A percentile compares a stretch with the other conserved stretches of the same genome.
phyloP scores from a whole-genome alignment of 2,888 invertebrate genomes.

The Hypomecis punctinalis region DNA sequence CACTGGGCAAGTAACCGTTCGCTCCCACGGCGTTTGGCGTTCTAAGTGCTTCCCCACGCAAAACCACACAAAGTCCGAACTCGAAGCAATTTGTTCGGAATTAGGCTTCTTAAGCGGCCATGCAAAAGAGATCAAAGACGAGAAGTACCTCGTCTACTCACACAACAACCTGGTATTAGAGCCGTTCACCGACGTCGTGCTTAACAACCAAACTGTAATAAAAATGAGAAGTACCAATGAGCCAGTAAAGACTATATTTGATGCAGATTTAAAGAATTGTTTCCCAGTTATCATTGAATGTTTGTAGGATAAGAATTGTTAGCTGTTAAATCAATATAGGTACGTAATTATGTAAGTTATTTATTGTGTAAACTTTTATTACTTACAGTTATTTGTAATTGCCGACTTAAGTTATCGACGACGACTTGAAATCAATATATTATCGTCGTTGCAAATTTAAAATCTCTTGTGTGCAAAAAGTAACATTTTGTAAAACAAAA shows the following conservation, averaged over 20 bases:
- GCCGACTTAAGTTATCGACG: too few relatives aligned
- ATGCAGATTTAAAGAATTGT: constrained; percentile 62
- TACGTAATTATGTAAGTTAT: constrained; percentile 1
- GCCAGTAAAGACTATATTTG: constrained; percentile 64
- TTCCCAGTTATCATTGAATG: constrained; percentile 81
- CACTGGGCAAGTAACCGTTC: constrained; percentile 88
- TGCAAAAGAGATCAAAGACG: constrained; percentile 69
- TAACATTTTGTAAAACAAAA: too few relatives aligned
- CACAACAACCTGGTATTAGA: constrained; percentile 66
- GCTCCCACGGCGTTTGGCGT: constrained; percentile 89
- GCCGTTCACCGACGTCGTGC: constrained; percentile 65
- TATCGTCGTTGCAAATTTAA: too few relatives aligned
- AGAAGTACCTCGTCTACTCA: constrained; percentile 46
- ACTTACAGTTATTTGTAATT: too few relatives aligned
- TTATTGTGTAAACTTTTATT: neutral
- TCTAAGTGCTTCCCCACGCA: constrained; percentile 87
- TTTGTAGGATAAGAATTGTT: constrained; percentile 48
- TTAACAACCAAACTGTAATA: constrained; percentile 72
- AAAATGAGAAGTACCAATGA: constrained; percentile 68
- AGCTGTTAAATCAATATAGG: neutral
- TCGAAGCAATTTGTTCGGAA: constrained; percentile 86
- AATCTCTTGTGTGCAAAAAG: too few relatives aligned
- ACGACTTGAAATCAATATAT: too few relatives aligned
- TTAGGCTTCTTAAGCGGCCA: constrained; percentile 86
- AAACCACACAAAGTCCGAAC: constrained; percentile 79